These are phyloP conservation scores for Bubo blakistoni DNA, from an alignment of 2,113 vertebrate species.

Conservation along the genomic window DNA sequence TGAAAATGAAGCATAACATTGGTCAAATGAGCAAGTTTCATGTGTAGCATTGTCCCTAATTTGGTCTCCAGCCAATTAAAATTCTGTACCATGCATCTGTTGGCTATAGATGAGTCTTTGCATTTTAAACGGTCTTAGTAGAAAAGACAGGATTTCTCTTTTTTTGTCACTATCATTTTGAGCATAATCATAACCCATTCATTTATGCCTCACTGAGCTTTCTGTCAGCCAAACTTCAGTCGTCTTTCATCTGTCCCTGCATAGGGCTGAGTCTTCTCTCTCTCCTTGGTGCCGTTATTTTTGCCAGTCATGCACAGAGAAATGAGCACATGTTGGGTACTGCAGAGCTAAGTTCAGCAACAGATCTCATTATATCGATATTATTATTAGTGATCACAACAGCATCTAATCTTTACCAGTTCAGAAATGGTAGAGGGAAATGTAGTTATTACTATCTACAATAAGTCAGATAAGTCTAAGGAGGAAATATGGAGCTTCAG, in stretches of 20 bases:
- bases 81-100: neutral
- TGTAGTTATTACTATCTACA: neutral
- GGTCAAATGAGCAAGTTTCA: slow-evolving; percentile 33
- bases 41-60: slow-evolving; percentile 10
- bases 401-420: neutral
- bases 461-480: neutral
- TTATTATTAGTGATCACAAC: neutral
- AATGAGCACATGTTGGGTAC: neutral
- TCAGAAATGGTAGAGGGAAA: neutral
- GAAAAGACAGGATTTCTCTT: neutral
- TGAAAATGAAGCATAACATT: slow-evolving; percentile 57
- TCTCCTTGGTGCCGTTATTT: neutral
- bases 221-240: neutral
- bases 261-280: neutral
- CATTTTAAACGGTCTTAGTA: neutral
- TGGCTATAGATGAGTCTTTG: neutral
- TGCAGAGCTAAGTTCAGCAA: neutral
- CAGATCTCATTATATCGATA: neutral
- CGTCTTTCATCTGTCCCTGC: neutral
- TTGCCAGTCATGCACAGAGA: neutral
- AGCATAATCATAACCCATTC: neutral
- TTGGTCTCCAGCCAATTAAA: slow-evolving; percentile 36
- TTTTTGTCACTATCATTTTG: neutral
- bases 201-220: neutral
- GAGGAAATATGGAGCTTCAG: slow-evolving; percentile 2